Percentiles rank a stretch among this genome's conserved stretches.
Evolutionary conservation across 2,113 vertebrate species (phyloP).

Genomic region (Lontra canadensis): DNA sequence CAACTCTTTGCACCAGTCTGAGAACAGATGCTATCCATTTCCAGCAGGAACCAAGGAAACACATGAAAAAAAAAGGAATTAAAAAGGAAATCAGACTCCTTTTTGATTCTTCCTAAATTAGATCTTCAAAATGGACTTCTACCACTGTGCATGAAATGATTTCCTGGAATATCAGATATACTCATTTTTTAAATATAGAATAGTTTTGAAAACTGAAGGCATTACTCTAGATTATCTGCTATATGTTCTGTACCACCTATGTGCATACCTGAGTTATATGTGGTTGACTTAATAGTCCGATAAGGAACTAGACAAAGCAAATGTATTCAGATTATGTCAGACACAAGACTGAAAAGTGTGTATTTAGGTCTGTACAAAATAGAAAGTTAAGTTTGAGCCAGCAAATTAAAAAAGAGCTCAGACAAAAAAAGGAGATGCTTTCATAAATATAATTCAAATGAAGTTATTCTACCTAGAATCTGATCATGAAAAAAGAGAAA

Average conservation of each 20-base stretch:
- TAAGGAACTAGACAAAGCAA: not conserved
- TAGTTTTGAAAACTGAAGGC: not conserved
- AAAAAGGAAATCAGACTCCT: not conserved
- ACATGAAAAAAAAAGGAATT: not conserved
- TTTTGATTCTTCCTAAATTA: not conserved
- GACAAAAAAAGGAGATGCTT: not conserved
- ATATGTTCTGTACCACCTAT: not conserved
- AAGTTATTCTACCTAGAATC: not conserved
- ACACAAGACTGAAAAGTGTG: constrained; percentile 1
- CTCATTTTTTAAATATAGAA: not conserved
- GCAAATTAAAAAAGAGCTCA: not conserved
- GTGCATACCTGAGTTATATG: not conserved
- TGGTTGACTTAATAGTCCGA: not conserved
- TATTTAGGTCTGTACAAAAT: not conserved
- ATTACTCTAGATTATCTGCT: constrained; percentile 25
- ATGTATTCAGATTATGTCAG: constrained; percentile 24
- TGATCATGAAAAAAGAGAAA: not conserved
- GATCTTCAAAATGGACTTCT: not conserved
- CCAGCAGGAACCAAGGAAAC: not conserved
- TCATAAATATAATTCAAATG: not conserved
- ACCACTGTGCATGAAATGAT: not conserved
- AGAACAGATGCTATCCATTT: not conserved
- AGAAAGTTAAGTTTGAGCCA: constrained; percentile 1
- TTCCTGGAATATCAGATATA: not conserved
- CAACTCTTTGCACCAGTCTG: not conserved